Evolutionary conservation across 2,113 vertebrate species (phyloP).

Genomic region (Callospermophilus lateralis): DNA sequence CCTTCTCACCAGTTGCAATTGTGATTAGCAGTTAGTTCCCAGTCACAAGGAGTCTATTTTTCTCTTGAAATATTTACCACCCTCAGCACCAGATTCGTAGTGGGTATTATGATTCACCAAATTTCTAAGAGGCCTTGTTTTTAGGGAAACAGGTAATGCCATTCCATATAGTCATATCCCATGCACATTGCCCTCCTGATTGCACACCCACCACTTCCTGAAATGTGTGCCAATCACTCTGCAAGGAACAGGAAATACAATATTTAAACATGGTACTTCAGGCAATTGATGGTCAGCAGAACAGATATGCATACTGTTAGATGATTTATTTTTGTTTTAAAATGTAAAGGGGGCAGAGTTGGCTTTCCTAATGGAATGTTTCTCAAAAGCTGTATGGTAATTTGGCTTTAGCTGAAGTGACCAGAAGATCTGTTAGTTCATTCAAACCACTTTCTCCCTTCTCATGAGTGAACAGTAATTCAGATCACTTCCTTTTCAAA

Average conservation of each 20-base stretch:
- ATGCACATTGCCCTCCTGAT: fast-evolving
- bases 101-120: background rate
- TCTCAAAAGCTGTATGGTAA: background rate
- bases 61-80: background rate
- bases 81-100: background rate
- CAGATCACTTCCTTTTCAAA: background rate
- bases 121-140: background rate
- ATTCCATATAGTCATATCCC: background rate
- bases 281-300: background rate
- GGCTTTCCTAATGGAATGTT: background rate
- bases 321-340: background rate
- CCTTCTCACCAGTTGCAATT: background rate
- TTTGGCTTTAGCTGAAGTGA: background rate
- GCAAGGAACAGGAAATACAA: background rate
- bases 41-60: background rate
- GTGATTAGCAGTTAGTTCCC: background rate
- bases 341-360: background rate
- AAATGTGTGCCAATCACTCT: background rate
- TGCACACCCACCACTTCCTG: background rate
- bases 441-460: background rate
- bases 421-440: background rate
- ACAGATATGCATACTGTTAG: background rate
- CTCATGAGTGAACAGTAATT: background rate
- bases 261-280: background rate
- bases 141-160: background rate